Base-by-base conservation (phyloP, 1,140 invertebrate species). In the Frieseomelitta varia region DNA sequence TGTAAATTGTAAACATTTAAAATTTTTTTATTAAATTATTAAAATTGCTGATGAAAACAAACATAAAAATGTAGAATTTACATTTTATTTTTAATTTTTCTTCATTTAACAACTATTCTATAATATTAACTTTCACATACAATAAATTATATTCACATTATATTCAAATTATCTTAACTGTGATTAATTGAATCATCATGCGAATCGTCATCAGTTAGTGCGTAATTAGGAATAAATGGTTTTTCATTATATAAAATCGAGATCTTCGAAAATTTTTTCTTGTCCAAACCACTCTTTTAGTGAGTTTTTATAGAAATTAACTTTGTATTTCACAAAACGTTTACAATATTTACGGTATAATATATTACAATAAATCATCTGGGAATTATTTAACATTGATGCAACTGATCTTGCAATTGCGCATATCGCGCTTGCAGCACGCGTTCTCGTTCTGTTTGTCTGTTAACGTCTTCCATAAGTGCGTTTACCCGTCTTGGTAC, bases 361-460 rank as follows among this genome's bases (percentile, higher is more conserved):
- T 84, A 84, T 79, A 73, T 79, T 84, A 84, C 83, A 73, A 63
- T 84, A 61, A 68, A 73, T 72, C 34, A 51, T 69, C 8, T 68
- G 51, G 17, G 24, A 53, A 77, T 24, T 77, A 88, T 68, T 85
- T 61, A 81, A 78, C 73, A 84, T 71, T 96, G 95, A 86, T 96
- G 95, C 24, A 96, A 88, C 86, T 96, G 94, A 0, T 95, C 94
- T 90, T 97, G 96, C 0, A 99, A 94, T 87, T 97, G 96, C 24
- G 96, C 95, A 92, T 97, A 99, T 87, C 96, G 96, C 82, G 96
- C 96, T 95, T 99, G 99, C 56, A 99, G 94, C 79, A 96, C 96
- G 88, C 97, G 97, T 93, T 99, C 99, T 86, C 99, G 95, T 84
- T 99, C 97, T 79, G 97, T 97, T 95, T 99, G 99, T 79, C 98